Evolutionary conservation across 2,888 invertebrate genomes (phyloP), one percentile per base, ranked within the genome.

Genomic region (Thymelicus lineola): DNA sequence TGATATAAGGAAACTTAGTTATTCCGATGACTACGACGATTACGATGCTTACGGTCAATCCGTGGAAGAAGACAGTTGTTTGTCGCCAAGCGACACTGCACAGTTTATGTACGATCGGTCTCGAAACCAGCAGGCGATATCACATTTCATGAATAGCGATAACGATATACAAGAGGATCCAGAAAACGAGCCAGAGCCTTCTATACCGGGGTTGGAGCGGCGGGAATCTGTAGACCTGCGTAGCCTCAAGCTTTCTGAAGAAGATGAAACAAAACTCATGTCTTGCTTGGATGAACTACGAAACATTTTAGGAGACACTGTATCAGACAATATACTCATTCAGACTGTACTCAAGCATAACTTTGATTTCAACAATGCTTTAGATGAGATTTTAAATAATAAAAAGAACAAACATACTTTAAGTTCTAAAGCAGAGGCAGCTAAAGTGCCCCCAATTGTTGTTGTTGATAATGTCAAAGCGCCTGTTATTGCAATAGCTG

Each of bases 21-120:
- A 96, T 88, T 96, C 97, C 38, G 98, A 98, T 80, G 98, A 98
- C 82, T 98, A 97, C 84, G 98, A 98, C 81, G 97, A 97, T 80
- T 97, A 98, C 82, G 98, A 98, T 92, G 95, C 97, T 72, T 99
- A 98, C 86, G 98, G 98, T 12, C 97, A 98, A 87, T 98, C 98
- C 3, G 96, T 98, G 55, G 99, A 99, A 88, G 98, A 99, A 83
- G 98, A 98, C 84, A 97, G 96, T 87, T 97, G 97, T 83, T 96
- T 98, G 80, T 99, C 98, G 14, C 98, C 98, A 3, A 97, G 97
- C 82, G 97, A 98, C 93, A 94, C 96, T 50, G 95, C 96, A 72
- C 97, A 97, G 82, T 98, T 97, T 93, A 94, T 98, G 82, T 98
- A 96, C 83, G 97, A 98, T 83, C 95, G 98, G 58, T 96, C 96